These are phyloP conservation scores for Aspidiotus destructor DNA, from an alignment of 2,888 invertebrate species.

Conservation along the genomic window DNA sequence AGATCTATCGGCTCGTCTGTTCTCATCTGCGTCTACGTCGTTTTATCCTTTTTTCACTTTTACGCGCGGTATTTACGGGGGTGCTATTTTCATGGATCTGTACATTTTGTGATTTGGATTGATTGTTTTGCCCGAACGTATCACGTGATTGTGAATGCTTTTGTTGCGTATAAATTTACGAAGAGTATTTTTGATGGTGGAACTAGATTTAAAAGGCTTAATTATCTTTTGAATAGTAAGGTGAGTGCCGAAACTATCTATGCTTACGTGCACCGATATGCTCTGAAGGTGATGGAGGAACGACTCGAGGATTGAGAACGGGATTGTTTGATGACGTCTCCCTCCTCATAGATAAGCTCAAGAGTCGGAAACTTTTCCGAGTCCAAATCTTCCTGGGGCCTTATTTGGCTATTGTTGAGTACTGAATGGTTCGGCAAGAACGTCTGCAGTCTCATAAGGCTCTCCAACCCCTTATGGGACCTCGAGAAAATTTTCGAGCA, in stretches of 20 bases:
- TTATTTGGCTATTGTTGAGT: no score
- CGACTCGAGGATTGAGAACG: no score
- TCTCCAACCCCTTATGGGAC: no score
- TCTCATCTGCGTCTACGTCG: neutral
- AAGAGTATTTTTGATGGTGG: slow-evolving; percentile 5
- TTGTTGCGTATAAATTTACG: slow-evolving; percentile 11
- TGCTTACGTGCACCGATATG: no score
- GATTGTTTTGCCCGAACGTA: slow-evolving; percentile 8
- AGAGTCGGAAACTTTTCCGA: no score
- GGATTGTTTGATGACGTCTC: no score
- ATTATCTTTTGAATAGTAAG: slow-evolving; percentile 7
- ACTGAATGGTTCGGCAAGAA: no score
- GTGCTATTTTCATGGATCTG: neutral
- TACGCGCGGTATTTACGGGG: slow-evolving; percentile 3
- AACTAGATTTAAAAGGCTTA: slow-evolving; percentile 12
- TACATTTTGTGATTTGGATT: slow-evolving; percentile 5
- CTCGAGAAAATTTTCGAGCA: no score
- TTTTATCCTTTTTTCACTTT: neutral
- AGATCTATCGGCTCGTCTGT: neutral
- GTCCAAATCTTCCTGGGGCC: no score
- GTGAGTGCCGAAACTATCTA: neutral
- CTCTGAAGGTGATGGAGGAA: no score
- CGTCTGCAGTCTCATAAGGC: no score
- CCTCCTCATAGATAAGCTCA: no score
- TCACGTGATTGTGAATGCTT: slow-evolving; percentile 5